Evolutionary conservation across 2,113 vertebrate species (phyloP), one percentile per base, ranked within the genome.

Genomic region (Scalopus aquaticus): DNA sequence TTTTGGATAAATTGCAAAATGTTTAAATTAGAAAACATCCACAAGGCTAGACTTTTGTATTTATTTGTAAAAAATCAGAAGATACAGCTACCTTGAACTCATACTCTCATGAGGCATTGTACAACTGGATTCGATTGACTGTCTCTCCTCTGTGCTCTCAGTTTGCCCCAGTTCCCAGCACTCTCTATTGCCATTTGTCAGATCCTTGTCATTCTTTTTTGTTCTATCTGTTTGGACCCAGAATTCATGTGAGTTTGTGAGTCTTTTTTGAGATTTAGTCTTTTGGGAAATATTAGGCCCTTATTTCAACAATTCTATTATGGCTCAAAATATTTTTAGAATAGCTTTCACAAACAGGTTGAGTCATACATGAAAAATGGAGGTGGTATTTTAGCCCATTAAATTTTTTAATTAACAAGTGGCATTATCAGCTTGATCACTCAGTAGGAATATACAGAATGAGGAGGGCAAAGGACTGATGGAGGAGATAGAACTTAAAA

Each of bases 1-100:
- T 77, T 91, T 86, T n/a, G 13, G 85, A 73, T 88, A 72, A 81
- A 15, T 65, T 85, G 3, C 2, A 88, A 88, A 77, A 51, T 88
- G 65, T 85, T 30, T 77, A 91, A 46, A 51, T n/a, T 51, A 6
- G 16, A 2, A 19, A 15, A 19, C 82, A 79, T 90, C 10, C 4
- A 90, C 11, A n/a, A 58, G 7, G 62, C 30, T 80, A 56, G 39
- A 24, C 12, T 73, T 87, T 24, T 9, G 20, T 42, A 28, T 32
- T 24, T 85, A 72, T 76, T 62, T 88, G 69, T 5, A 32, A 35
- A 58, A 79, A 88, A 30, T 30, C n/a, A 92, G 70, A 88, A 94
- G 54, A 4, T 19, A 35, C 10, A 24, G 26, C 42, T 65, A 5
- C 7, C 28, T 4, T 81, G 72, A 24, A 39, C 7, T 60, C 32